phyloP scores from a whole-genome alignment of 2,888 invertebrate genomes.

The Allygus modestus region DNA sequence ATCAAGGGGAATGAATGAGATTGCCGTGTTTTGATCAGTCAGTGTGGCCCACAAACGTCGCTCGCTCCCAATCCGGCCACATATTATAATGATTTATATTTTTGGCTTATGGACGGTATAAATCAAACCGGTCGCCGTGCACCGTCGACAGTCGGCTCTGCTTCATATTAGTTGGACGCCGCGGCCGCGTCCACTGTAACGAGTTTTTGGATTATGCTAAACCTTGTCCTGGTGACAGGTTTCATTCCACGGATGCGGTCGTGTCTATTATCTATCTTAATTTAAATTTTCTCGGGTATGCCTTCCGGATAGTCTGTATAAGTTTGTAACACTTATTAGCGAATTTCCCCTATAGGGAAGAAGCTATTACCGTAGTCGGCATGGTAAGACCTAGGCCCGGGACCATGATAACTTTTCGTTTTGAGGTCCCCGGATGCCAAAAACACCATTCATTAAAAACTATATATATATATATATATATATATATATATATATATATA shows the following conservation, averaged over 20 bases:
- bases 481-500: too few relatives aligned
- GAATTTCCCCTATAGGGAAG: too few relatives aligned
- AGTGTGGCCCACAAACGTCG: constrained; percentile 34
- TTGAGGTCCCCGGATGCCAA: too few relatives aligned
- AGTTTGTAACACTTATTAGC: too few relatives aligned
- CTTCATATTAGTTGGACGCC: neutral
- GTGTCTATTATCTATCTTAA: neutral
- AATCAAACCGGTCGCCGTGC: too few relatives aligned
- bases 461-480: too few relatives aligned
- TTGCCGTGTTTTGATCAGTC: constrained; percentile 34
- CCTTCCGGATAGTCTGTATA: too few relatives aligned
- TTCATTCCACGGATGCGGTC: neutral
- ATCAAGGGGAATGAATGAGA: constrained; percentile 2
- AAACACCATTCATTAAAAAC: too few relatives aligned
- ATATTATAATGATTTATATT: constrained; percentile 56
- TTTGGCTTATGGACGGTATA: constrained; percentile 54
- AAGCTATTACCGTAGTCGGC: too few relatives aligned
- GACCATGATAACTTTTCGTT: too few relatives aligned
- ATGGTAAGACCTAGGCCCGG: too few relatives aligned
- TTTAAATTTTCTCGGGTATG: too few relatives aligned
- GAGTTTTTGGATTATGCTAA: constrained; percentile 18
- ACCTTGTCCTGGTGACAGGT: neutral
- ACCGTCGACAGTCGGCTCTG: neutral
- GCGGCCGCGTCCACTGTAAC: neutral
- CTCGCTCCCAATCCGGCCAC: constrained; percentile 11